Percentiles rank a stretch among this genome's conserved stretches.
These are phyloP conservation scores for Camptogramma bilineatum DNA, from an alignment of 2,888 invertebrate species.

Conservation along the genomic window DNA sequence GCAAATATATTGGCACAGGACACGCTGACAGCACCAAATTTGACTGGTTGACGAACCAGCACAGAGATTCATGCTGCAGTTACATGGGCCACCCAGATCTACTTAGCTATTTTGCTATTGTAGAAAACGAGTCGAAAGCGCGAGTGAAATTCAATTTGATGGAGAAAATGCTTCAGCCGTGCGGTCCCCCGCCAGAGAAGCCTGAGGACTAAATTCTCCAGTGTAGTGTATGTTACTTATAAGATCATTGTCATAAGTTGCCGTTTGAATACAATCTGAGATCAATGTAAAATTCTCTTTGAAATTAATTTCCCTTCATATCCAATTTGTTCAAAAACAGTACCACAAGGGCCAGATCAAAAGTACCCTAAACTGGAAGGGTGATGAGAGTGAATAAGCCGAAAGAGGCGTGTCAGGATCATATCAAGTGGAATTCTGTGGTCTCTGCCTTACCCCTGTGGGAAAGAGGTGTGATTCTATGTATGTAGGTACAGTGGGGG, in stretches of 20 bases:
- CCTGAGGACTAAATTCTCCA: constrained; percentile 81
- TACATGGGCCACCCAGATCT: constrained; percentile 98
- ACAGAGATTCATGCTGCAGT: constrained; percentile 97
- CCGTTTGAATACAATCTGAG: constrained; percentile 6
- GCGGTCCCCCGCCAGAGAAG: constrained; percentile 99
- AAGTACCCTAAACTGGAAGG: no score
- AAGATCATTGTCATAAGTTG: constrained; percentile 9
- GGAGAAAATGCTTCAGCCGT: constrained; percentile 99
- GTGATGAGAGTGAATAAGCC: no score
- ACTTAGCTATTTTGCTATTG: constrained; percentile 96
- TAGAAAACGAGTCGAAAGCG: constrained; percentile 99
- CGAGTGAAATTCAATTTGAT: constrained; percentile 97
- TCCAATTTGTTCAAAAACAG: no score
- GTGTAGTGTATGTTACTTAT: not conserved
- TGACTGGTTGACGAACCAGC: constrained; percentile 99
- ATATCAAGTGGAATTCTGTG: no score
- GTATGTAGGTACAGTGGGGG: no score
- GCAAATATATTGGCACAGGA: constrained; percentile 99
- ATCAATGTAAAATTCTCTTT: not conserved
- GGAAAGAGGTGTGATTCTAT: no score
- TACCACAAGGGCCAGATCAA: no score
- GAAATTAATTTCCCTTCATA: no score
- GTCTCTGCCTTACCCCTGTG: no score
- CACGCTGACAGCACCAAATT: constrained; percentile 98
- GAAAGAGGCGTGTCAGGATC: no score